Evolutionary conservation across 1,140 invertebrate genomes (phyloP), one percentile per base, ranked within the genome.

Genomic region (Onthophagus taurus): DNA sequence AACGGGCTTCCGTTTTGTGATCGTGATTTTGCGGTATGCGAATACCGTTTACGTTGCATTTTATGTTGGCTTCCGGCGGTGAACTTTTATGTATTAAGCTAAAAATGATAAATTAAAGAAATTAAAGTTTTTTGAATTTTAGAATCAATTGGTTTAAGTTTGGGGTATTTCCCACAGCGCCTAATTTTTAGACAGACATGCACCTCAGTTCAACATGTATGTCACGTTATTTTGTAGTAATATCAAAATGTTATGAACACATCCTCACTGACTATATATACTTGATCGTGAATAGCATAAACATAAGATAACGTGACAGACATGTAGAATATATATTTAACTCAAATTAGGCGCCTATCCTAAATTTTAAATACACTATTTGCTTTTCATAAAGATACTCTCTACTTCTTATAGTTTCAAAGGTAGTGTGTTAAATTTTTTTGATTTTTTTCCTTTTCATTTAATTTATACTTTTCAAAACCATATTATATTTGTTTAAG

Each of bases 1-100:
- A 64, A 18, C 83, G 72, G 39, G 85, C 84, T 55, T 85, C 83
- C 16, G 83, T 83, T 30, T 83, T 77, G 67, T 94, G 89, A 66
- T 88, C 83, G 49, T 75, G 70, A 12, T 65, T 56, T 42, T 74
- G 67, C 41, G 74, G 67, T 42, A 64, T 51, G 18, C 70, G 66
- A 45, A 78, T 78, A 26, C 76, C 76, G 52, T 72, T 72, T 51
- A 84, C 72, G 42, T 80, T 81, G 65, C 86, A 89, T 60, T 81
- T 79, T 60, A 87, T 84, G 49, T 83, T 73, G 37, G 84, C 83
- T 53, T 84, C 78, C 7, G 85, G 85, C 49, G 80, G 77, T 1
- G 78, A 79, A 53, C 82, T 80, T 30, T 80, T 76, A 65, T 81
- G 82, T 53, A 86, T 83, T 43, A 60, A 55, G 45, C 58, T 58